Evolutionary conservation across 2,888 invertebrate genomes (phyloP).

Genomic region (Ichneumoninae sp.): DNA sequence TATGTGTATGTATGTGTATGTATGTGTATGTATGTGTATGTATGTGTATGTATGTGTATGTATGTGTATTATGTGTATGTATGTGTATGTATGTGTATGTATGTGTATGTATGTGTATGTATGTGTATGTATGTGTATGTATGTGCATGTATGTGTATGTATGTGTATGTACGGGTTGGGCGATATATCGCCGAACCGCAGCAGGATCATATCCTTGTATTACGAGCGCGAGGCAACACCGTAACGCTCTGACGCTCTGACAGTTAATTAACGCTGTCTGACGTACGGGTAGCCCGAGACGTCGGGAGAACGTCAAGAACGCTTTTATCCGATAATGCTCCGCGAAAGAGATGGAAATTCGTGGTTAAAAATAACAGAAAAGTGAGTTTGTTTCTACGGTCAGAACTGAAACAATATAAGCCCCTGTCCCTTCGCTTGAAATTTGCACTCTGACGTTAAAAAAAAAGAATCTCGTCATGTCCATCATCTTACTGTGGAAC

Average conservation of each 20-base stretch:
- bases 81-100: not conserved
- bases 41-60: not conserved
- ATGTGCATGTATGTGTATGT: not conserved
- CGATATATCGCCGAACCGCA: slow-evolving; percentile 14
- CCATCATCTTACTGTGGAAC: too few species aligned
- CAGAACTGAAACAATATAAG: not conserved
- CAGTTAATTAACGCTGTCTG: slow-evolving; percentile 61
- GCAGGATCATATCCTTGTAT: slow-evolving; percentile 46
- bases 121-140: too few species aligned
- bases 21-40: not conserved
- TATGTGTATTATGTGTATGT: not conserved
- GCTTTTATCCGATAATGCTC: slow-evolving; percentile 11
- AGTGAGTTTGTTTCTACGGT: not conserved
- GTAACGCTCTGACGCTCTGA: slow-evolving; percentile 59
- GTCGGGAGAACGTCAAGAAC: slow-evolving; percentile 20
- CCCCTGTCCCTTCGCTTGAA: not conserved
- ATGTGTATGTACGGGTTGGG: not conserved
- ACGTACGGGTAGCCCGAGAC: slow-evolving; percentile 37
- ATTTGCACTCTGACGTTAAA: not conserved
- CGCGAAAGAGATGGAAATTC: not conserved
- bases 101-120: too few species aligned
- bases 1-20: not conserved
- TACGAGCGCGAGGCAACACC: slow-evolving; percentile 47
- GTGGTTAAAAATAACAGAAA: not conserved
- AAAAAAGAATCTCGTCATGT: not conserved